Percentiles rank a stretch among this genome's conserved stretches.
Conservation (phyloP, 2,888 invertebrate species). For the Hirtodrosophila histrioides region DNA sequence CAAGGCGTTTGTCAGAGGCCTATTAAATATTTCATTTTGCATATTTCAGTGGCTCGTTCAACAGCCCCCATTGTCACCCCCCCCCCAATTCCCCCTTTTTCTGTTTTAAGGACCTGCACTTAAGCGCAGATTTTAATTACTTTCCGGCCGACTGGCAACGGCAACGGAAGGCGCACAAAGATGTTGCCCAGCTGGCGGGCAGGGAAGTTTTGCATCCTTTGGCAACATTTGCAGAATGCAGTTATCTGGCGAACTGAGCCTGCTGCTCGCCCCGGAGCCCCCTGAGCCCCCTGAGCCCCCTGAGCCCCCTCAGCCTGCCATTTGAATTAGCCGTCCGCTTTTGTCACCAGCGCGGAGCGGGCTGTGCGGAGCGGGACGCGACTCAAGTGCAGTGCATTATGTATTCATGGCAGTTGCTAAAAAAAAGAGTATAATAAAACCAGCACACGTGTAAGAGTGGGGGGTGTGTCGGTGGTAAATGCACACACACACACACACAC, state of each 20-base stretch:
- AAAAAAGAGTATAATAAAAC: slow-evolving; percentile 30
- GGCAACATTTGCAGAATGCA: slow-evolving; percentile 73
- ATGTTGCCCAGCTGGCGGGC: slow-evolving; percentile 24
- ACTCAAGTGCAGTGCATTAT: slow-evolving; percentile 77
- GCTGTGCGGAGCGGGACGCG: slow-evolving; percentile 13
- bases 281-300: slow-evolving; percentile 13
- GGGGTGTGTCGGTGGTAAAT: slow-evolving; percentile 9
- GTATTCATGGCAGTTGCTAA: slow-evolving; percentile 66
- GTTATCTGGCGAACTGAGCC: slow-evolving; percentile 54
- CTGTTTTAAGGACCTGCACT: slow-evolving; percentile 69
- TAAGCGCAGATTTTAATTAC: slow-evolving; percentile 78
- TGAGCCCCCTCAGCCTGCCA: slow-evolving; percentile 31
- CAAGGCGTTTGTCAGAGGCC: slow-evolving; percentile 23
- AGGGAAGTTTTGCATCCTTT: slow-evolving; percentile 35
- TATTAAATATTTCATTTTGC: slow-evolving; percentile 55
- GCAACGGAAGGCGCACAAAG: slow-evolving; percentile 62
- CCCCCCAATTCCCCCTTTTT: not conserved
- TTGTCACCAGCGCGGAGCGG: slow-evolving; percentile 44
- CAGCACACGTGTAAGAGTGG: slow-evolving; percentile 17
- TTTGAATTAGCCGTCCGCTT: slow-evolving; percentile 71
- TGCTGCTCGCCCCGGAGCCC: slow-evolving; percentile 13
- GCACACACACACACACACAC: slow-evolving; percentile 11
- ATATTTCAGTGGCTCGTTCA: slow-evolving; percentile 51
- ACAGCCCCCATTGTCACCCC: slow-evolving; percentile 4
- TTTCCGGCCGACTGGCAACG: slow-evolving; percentile 75